Base-by-base conservation (phyloP, 2,888 invertebrate genomes). In the Hydriomena furcata region DNA sequence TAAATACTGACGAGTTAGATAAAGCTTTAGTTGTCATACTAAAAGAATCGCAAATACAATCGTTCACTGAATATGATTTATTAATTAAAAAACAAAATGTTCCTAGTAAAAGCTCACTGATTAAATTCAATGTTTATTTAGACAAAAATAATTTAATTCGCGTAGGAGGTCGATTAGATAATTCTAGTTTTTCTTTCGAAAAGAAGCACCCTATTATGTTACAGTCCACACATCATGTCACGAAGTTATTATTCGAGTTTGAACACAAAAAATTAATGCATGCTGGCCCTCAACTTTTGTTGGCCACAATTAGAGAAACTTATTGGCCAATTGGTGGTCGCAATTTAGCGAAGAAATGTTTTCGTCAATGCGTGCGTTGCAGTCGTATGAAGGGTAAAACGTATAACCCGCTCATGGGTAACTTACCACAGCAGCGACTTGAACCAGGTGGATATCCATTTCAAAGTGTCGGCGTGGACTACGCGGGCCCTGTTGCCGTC, bases 401-500 rank as follows among this genome's bases (percentile, higher is more conserved):
- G n/a, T n/a, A n/a, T n/a, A 58, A n/a, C 13, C 24, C 1, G 45
- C 52, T 32, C 60, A 50, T 31, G 8, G 12, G 48, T 5, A 57
- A 57, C 17, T 37, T 58, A 31, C 56, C 58, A 8, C 37, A 32
- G 8, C 43, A 43, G 25, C 59, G 61, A 0, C 24, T 61, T 7
- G 10, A n/a, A 21, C 47, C 58, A 10, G 24, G 38, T 1, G 34
- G 53, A n/a, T n/a, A n/a, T 35, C 41, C 41, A 24, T 42, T 42
- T 24, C 32, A 42, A 42, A 32, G 41, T 42, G 41, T 42, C 23
- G 41, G 41, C 8, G 24, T 42, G 32, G 32, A 42, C 7, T 60
- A 44, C 65, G 68, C 61, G 64, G 61, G 62, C 7, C 60, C 60
- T 7, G 41, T 60, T 2, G 30, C 30, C 10, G 53, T 43, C 4